phyloP scores from a whole-genome alignment of 2,113 vertebrate species.

The Urocolius indicus region DNA sequence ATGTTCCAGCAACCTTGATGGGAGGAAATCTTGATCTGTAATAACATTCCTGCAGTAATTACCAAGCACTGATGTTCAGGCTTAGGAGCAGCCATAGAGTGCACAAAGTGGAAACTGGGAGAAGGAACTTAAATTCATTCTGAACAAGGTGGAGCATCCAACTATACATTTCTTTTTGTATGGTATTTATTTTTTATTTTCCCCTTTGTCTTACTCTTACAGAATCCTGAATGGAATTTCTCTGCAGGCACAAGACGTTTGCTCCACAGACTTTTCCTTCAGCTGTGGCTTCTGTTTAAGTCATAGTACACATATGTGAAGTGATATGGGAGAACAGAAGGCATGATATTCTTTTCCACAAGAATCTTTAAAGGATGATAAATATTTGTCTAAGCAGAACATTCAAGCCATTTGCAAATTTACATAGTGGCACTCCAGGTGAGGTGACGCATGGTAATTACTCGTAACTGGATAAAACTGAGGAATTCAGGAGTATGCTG shows the following conservation, averaged over 20 bases:
- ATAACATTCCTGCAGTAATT: not conserved
- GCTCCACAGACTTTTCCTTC: constrained; percentile 2
- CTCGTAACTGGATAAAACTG: constrained; percentile 52
- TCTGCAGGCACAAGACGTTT: not conserved
- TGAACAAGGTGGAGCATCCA: not conserved
- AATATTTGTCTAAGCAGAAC: constrained; percentile 77
- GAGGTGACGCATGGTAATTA: constrained; percentile 59
- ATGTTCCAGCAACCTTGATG: not conserved
- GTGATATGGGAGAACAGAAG: constrained; percentile 43
- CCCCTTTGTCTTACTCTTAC: not conserved
- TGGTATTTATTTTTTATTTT: not conserved
- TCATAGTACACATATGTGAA: not conserved
- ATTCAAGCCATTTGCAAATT: constrained; percentile 72
- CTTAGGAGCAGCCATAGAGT: not conserved
- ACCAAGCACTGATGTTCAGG: not conserved
- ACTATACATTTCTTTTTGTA: not conserved
- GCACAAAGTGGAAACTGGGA: not conserved
- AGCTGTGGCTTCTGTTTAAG: constrained; percentile 41
- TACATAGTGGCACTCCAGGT: constrained; percentile 75
- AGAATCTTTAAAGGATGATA: constrained; percentile 72
- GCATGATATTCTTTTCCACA: constrained; percentile 54
- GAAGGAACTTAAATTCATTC: not conserved
- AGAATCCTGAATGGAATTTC: constrained; percentile 14
- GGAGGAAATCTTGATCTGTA: not conserved
- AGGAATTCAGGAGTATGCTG: constrained; percentile 13